Base-by-base conservation (phyloP, 2,888 invertebrate species). In the Clusia tigrina region DNA sequence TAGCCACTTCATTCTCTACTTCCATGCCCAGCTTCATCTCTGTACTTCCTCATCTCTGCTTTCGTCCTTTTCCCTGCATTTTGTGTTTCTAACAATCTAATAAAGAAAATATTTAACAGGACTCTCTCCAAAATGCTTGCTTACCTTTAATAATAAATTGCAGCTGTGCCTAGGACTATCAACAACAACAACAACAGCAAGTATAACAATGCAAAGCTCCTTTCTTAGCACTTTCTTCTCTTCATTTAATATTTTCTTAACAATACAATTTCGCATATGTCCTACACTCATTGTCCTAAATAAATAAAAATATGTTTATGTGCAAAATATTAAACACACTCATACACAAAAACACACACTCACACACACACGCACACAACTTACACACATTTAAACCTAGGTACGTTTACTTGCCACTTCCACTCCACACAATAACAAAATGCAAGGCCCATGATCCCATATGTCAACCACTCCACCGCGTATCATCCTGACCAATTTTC, bases 251-350 rank as follows among this genome's bases (percentile, higher is more conserved):
- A 68, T 70, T 65, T 70, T 71, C 74, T 60, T 63, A 62, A 51
- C 66, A 64, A 68, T 53, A 38, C 62, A 60, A 38, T 20, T 51
- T 58, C 52, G 20, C 25, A 51, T 37, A 59, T 53, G 54, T 54
- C 59, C 56, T 48, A 22, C 56, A 42, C 56, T 59, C 25, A 67
- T 58, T 48, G 73, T 70, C 79, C 79, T 80, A 80, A 81, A 80
- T 79, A 80, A 80, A 80, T 80, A 80, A 70, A 71, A 80, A 81
- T 76, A 78, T 81, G 80, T 80, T 81, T 78, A 80, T 80, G 79
- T 71, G 77, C 77, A 77, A 77, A 80, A 78, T 79, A 78, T 78
- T 76, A 73, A 81, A 79, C 73, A 74, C 79, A 79, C 76, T 76
- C 66, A 60, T 58, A 63, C 56, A 52, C 54, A 66, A 54, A 52